These are phyloP conservation scores for Dolichopus griseipennis DNA, from an alignment of 2,888 invertebrate species.

Conservation along the genomic window DNA sequence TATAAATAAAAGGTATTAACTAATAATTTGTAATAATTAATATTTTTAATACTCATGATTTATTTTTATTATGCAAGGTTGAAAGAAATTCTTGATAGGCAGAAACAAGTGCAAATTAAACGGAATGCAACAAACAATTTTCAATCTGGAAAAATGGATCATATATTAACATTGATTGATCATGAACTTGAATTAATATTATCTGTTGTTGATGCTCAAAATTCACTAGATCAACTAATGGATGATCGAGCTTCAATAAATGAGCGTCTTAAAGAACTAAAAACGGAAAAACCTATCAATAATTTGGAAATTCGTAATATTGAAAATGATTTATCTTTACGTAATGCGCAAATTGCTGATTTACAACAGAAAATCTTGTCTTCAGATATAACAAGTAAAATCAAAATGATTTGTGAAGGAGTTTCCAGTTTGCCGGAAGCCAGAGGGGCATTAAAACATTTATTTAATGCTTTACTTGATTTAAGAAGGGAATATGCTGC, in stretches of 20 bases:
- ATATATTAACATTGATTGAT: constrained; percentile 55
- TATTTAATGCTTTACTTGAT: constrained; percentile 32
- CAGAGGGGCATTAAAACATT: constrained; percentile 59
- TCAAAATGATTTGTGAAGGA: constrained; percentile 59
- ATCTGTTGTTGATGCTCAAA: constrained; percentile 68
- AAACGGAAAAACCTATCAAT: constrained; percentile 16
- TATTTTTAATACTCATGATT: constrained; percentile 35
- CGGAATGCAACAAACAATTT: constrained; percentile 29
- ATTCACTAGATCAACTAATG: constrained; percentile 64
- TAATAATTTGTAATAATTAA: constrained; percentile 48
- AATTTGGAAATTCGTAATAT: constrained; percentile 27
- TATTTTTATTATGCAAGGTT: constrained; percentile 26
- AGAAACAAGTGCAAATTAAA: constrained; percentile 32
- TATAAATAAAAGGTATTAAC: constrained; percentile 60
- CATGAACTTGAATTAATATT: constrained; percentile 73
- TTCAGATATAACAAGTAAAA: constrained; percentile 62
- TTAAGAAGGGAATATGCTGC: constrained; percentile 32
- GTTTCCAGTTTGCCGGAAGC: constrained; percentile 71
- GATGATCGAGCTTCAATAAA: constrained; percentile 56
- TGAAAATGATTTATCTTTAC: constrained; percentile 37
- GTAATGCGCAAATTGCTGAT: constrained; percentile 59
- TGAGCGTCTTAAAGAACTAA: constrained; percentile 27
- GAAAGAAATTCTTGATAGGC: constrained; percentile 38
- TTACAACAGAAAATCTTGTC: constrained; percentile 71
- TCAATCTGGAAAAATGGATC: constrained; percentile 42